phyloP scores from a whole-genome alignment of 2,113 vertebrate genomes.

The Eretmochelys imbricata region DNA sequence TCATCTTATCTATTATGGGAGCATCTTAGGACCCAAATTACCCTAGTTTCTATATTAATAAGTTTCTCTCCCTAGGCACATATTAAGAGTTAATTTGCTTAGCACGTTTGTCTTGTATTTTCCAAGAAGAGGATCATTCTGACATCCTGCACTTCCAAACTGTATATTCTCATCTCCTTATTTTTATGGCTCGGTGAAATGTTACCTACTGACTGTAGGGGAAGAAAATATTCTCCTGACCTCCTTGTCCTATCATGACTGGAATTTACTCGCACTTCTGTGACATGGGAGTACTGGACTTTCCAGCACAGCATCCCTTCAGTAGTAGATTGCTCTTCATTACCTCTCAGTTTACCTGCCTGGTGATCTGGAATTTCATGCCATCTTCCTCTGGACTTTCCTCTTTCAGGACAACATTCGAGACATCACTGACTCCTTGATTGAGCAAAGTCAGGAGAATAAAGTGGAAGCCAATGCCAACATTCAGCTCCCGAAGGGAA shows the following conservation, averaged over 20 bases:
- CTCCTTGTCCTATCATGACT: fast-evolving
- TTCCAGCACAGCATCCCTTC: not conserved
- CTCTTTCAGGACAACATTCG: slow-evolving; percentile 84
- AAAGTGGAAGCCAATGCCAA: slow-evolving; percentile 76
- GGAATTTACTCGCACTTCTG: not conserved
- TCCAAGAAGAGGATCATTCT: not conserved
- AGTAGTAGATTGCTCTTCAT: fast-evolving
- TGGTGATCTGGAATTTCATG: not conserved
- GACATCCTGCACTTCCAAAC: not conserved
- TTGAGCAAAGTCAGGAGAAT: slow-evolving; percentile 85
- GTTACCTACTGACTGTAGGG: fast-evolving
- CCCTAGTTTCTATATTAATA: not conserved
- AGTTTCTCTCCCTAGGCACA: not conserved
- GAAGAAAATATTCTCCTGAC: not conserved
- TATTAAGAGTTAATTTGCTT: not conserved
- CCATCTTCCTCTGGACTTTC: not conserved
- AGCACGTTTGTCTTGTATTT: not conserved
- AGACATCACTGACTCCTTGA: slow-evolving; percentile 91
- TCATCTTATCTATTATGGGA: not conserved
- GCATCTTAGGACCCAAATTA: too few relatives aligned
- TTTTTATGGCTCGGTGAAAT: not conserved
- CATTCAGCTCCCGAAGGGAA: slow-evolving; percentile 80
- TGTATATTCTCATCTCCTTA: not conserved
- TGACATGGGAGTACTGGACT: fast-evolving
- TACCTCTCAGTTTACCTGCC: not conserved